These are phyloP conservation scores for Artibeus lituratus DNA, from an alignment of 2,797 vertebrate genomes.

Conservation along the genomic window DNA sequence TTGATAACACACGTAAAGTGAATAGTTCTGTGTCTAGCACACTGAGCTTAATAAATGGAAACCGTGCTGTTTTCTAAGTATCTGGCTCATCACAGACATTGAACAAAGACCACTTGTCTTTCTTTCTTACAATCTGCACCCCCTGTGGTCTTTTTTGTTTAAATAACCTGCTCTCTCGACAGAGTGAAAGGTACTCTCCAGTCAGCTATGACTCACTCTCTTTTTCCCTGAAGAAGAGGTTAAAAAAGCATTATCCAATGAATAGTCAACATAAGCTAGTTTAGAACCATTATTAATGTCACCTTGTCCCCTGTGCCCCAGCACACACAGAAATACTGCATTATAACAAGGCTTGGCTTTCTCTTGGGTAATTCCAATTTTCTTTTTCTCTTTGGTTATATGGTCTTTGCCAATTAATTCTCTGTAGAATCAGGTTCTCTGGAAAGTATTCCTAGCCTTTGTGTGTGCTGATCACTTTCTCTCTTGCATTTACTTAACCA, in stretches of 20 bases:
- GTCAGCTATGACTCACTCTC: not conserved
- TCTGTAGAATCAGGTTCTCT: not conserved
- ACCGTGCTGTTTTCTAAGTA: not conserved
- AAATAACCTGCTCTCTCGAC: not conserved
- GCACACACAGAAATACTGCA: not conserved
- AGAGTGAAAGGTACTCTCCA: not conserved
- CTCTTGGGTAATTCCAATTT: constrained; percentile 5
- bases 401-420: constrained; percentile 37
- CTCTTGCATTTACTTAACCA: constrained; percentile 35
- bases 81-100: not conserved
- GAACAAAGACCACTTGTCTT: not conserved
- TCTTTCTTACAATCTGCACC: not conserved
- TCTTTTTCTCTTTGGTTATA: constrained; percentile 36
- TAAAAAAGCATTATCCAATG: not conserved
- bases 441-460: not conserved
- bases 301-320: not conserved
- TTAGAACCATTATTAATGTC: not conserved
- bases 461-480: not conserved
- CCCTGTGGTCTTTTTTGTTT: not conserved
- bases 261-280: not conserved
- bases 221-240: not conserved
- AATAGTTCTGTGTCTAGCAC: not conserved
- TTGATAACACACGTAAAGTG: not conserved
- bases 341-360: constrained; percentile 8
- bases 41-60: constrained; percentile 23